A percentile compares a stretch with the other conserved stretches of the same genome.
Conservation (phyloP, 1,140 invertebrate species). For the Hormaphis cornu region DNA sequence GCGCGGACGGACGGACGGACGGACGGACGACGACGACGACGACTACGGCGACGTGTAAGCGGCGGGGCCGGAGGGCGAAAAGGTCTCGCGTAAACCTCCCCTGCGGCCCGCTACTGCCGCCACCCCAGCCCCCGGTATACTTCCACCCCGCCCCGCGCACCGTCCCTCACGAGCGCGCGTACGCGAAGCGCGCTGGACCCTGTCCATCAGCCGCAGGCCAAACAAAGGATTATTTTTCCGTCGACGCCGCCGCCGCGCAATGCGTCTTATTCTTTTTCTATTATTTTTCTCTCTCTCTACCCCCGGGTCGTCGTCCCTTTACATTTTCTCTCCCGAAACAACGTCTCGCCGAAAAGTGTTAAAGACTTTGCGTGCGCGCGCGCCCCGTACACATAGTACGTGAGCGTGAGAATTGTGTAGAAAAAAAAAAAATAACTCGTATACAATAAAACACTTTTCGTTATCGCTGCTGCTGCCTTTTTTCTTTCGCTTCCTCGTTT, state of each 20-base stretch:
- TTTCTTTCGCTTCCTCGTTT: too few species aligned
- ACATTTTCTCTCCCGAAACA: neutral
- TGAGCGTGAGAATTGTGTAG: neutral
- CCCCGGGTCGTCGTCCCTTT: neutral
- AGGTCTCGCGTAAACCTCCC: conserved; percentile 3
- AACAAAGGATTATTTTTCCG: conserved; percentile 31
- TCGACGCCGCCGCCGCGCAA: neutral
- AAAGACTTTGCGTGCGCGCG: neutral
- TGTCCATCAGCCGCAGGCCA: conserved; percentile 31
- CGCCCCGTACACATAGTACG: neutral
- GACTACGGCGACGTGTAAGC: too few species aligned
- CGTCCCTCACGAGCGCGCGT: neutral
- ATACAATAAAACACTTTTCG: neutral
- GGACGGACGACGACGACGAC: neutral
- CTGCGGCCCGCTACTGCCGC: neutral
- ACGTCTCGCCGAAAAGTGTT: conserved; percentile 7
- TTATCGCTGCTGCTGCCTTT: too few species aligned
- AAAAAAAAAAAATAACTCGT: neutral
- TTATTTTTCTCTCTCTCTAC: neutral
- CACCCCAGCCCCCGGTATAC: neutral
- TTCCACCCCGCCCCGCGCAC: neutral
- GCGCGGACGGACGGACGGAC: neutral
- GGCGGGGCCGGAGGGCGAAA: neutral
- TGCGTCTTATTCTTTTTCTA: conserved; percentile 1
- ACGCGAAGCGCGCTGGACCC: conserved; percentile 22